Conservation (phyloP, 2,797 vertebrate genomes). For the Cynopterus sphinx region DNA sequence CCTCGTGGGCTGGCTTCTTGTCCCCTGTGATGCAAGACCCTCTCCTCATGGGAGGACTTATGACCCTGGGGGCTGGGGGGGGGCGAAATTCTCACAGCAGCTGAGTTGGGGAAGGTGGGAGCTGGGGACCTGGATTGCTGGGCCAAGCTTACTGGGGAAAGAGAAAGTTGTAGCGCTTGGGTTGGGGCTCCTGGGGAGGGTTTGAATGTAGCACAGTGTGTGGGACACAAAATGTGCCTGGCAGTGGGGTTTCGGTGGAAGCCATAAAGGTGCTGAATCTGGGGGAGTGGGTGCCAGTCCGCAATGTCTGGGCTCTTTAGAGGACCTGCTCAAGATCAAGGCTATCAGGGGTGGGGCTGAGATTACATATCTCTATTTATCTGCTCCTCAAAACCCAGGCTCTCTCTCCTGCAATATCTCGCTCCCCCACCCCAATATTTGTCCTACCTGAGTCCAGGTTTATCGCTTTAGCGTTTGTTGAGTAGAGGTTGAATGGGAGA, state of each 20-base stretch:
- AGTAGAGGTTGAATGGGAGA: neutral
- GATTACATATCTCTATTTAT: no score
- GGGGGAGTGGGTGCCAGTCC: neutral
- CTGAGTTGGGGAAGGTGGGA: neutral
- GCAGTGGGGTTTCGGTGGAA: neutral
- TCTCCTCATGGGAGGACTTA: neutral
- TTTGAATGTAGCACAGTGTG: no score
- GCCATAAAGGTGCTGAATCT: neutral
- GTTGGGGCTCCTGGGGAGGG: neutral
- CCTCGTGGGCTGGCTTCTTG: neutral
- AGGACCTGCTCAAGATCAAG: neutral
- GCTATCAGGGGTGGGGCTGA: neutral
- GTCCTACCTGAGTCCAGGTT: neutral
- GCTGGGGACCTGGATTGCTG: neutral
- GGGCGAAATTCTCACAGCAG: no score
- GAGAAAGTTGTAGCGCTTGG: no score
- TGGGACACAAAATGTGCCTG: neutral
- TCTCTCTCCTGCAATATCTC: neutral
- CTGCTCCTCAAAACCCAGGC: neutral
- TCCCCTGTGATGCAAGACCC: neutral
- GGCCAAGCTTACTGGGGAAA: neutral
- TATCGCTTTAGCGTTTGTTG: rapidly evolving
- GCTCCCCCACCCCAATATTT: neutral
- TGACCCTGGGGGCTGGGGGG: neutral
- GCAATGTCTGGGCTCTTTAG: neutral